Conservation (phyloP, 2,113 vertebrate genomes). For the Cricetomys ansorgei region DNA sequence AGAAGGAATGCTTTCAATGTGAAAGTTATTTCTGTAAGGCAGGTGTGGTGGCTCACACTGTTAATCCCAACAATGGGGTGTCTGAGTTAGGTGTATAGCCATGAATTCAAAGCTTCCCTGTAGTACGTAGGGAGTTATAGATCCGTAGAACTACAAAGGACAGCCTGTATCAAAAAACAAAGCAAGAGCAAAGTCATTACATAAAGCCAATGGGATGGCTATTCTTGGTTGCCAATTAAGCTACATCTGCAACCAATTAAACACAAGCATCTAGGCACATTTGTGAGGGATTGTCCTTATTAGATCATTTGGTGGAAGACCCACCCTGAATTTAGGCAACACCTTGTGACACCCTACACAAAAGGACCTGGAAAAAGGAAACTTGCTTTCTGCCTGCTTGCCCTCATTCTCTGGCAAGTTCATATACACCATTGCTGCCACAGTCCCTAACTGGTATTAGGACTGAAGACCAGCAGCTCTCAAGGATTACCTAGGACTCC, state of each 20-base stretch:
- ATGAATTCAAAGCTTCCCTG: not conserved
- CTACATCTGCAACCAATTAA: not conserved
- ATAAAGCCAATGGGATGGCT: not conserved
- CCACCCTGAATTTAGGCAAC: not conserved
- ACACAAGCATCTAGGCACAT: not conserved
- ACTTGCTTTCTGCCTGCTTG: not conserved
- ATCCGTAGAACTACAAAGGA: not conserved
- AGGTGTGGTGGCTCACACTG: not conserved
- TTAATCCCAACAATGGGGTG: not conserved
- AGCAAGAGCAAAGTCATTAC: not conserved
- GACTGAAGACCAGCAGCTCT: not conserved
- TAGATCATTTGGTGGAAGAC: not conserved
- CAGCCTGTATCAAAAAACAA: not conserved
- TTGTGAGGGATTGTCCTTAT: not conserved
- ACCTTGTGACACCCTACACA: not conserved
- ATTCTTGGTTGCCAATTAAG: not conserved
- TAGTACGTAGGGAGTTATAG: not conserved
- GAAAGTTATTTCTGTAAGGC: not conserved
- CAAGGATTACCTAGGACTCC: not conserved
- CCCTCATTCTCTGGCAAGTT: not conserved
- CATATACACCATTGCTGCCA: too few species aligned
- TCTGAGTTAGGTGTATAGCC: not conserved
- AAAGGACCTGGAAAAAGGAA: not conserved
- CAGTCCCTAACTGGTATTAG: not conserved
- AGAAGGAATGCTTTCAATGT: not conserved